phyloP scores from a whole-genome alignment of 2,113 vertebrate species.

The Amblyornis subalaris region DNA sequence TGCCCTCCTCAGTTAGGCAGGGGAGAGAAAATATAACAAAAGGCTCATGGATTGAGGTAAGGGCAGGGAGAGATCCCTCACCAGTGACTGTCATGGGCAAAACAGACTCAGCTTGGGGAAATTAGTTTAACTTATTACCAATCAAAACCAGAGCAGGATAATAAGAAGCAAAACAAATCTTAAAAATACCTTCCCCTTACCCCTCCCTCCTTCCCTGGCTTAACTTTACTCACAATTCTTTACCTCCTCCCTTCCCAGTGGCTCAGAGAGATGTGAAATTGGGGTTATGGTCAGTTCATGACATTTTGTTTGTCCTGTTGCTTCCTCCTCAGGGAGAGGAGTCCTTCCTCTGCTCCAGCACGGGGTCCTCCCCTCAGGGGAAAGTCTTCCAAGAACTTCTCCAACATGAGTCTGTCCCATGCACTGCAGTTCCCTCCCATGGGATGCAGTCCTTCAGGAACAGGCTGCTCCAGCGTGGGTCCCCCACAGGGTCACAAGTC shows the following conservation, averaged over 20 bases:
- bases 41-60: background rate
- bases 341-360: background rate
- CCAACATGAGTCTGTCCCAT: background rate
- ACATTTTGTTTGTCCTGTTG: background rate
- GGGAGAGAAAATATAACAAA: background rate
- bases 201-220: background rate
- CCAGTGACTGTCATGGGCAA: background rate
- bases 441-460: background rate
- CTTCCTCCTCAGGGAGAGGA: background rate
- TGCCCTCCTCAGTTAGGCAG: background rate
- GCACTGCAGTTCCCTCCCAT: background rate
- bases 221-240: background rate
- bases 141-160: background rate
- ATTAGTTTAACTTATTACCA: background rate
- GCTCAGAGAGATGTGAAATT: background rate
- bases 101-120: background rate
- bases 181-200: background rate
- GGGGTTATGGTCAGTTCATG: background rate
- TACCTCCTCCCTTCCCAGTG: rapidly evolving
- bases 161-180: background rate
- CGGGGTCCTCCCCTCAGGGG: background rate
- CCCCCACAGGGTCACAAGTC: background rate
- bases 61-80: background rate
- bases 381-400: background rate
- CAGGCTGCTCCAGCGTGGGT: rapidly evolving